Conservation (phyloP, 1,140 invertebrate species). For the Caenorhabditis briggsae region DNA sequence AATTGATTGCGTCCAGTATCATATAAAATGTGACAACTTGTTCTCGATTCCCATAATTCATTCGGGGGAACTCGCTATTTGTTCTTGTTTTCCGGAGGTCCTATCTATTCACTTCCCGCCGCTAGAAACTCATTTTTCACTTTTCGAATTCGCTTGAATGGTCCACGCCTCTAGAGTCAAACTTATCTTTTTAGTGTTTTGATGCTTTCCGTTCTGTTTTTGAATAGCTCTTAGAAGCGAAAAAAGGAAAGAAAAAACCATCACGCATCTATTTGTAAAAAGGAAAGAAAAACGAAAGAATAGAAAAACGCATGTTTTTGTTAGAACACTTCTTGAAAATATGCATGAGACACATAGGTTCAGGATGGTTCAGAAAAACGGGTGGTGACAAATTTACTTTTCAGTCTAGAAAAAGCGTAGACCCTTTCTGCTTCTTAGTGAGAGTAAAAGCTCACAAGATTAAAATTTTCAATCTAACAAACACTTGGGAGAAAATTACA, state of each 20-base stretch:
- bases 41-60: conserved; percentile 22
- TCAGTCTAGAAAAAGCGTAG: background rate
- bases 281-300: background rate
- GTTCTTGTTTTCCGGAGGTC: background rate
- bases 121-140: conserved; percentile 28
- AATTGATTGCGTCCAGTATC: conserved; percentile 42
- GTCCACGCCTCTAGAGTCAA: conserved; percentile 30
- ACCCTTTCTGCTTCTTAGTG: no score
- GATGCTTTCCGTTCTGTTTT: background rate
- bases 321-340: conserved; percentile 16
- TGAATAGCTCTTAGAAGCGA: background rate
- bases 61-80: background rate
- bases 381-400: conserved; percentile 4
- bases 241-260: no score
- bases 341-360: conserved; percentile 18
- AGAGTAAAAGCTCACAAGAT: no score
- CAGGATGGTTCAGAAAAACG: background rate
- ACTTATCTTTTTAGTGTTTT: conserved; percentile 27
- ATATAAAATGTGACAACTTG: conserved; percentile 45
- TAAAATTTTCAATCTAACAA: no score
- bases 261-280: conserved; percentile 8
- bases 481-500: no score
- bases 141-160: background rate
- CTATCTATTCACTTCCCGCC: background rate
- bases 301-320: conserved; percentile 4